Conservation (phyloP, 1,140 invertebrate genomes). For the Bombus soroeensis region DNA sequence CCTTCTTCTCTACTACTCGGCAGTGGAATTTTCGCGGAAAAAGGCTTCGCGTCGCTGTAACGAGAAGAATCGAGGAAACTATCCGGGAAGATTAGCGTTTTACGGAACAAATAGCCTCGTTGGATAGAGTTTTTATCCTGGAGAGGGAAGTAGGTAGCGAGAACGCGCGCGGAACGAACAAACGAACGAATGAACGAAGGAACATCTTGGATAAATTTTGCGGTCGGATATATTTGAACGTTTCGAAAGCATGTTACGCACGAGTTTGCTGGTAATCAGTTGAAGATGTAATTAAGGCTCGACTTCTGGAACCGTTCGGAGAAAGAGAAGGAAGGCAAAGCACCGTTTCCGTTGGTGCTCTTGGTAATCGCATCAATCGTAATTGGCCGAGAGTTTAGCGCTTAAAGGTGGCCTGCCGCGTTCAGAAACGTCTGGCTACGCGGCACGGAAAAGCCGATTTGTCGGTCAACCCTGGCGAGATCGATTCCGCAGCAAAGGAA, state of each 20-base stretch:
- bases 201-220: neutral
- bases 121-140: neutral
- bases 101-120: too few relatives aligned
- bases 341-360: neutral
- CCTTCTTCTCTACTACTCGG: neutral
- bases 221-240: neutral
- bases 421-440: neutral
- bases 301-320: neutral
- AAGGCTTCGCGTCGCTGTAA: too few relatives aligned
- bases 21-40: neutral
- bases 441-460: conserved; percentile 53
- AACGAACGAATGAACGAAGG: too few relatives aligned
- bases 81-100: too few relatives aligned
- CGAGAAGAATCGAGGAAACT: too few relatives aligned
- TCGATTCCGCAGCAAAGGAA: conserved; percentile 21
- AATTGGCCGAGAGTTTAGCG: conserved; percentile 21
- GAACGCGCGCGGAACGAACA: too few relatives aligned
- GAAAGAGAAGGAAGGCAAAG: neutral
- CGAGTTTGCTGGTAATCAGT: conserved; percentile 4
- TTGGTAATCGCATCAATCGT: conserved; percentile 43
- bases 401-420: conserved; percentile 16
- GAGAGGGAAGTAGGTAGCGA: too few relatives aligned
- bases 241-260: conserved; percentile 2
- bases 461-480: conserved; percentile 27
- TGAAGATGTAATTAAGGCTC: conserved; percentile 19